These are phyloP conservation scores for Saturnia pavonia DNA, from an alignment of 2,888 invertebrate genomes.

Conservation along the genomic window DNA sequence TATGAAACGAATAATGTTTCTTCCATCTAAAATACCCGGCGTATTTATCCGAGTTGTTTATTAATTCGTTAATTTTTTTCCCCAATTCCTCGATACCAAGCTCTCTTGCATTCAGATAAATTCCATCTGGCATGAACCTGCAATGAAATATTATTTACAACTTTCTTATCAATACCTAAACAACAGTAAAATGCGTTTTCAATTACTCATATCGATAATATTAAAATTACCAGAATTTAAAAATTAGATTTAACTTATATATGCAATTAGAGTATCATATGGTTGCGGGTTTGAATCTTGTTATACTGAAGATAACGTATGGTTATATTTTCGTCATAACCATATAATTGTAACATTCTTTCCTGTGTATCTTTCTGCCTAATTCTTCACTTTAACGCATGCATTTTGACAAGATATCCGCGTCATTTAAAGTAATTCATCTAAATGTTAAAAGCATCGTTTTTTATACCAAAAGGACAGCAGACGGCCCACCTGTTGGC, in stretches of 20 bases:
- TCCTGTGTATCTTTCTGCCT: no score
- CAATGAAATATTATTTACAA: slow-evolving; percentile 7
- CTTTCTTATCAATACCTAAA: slow-evolving; percentile 3
- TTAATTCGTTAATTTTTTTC: slow-evolving; percentile 53
- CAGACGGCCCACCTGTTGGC: no score
- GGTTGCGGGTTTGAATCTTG: neutral
- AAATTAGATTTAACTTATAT: no score
- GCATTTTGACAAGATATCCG: no score
- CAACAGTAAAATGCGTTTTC: slow-evolving; percentile 12
- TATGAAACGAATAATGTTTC: slow-evolving; percentile 61
- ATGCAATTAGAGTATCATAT: no score
- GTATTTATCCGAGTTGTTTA: slow-evolving; percentile 52
- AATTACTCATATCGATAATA: neutral
- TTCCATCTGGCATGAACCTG: slow-evolving; percentile 45
- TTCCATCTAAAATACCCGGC: slow-evolving; percentile 64
- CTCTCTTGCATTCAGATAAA: slow-evolving; percentile 59
- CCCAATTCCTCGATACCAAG: slow-evolving; percentile 50
- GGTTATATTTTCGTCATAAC: neutral
- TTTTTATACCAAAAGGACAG: no score
- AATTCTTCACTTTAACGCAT: no score
- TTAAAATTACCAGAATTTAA: neutral
- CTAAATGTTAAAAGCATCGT: no score
- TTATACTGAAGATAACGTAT: neutral
- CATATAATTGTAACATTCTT: neutral
- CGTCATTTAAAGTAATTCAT: no score